phyloP scores from a whole-genome alignment of 2,113 vertebrate genomes.

The Paramormyrops kingsleyae region DNA sequence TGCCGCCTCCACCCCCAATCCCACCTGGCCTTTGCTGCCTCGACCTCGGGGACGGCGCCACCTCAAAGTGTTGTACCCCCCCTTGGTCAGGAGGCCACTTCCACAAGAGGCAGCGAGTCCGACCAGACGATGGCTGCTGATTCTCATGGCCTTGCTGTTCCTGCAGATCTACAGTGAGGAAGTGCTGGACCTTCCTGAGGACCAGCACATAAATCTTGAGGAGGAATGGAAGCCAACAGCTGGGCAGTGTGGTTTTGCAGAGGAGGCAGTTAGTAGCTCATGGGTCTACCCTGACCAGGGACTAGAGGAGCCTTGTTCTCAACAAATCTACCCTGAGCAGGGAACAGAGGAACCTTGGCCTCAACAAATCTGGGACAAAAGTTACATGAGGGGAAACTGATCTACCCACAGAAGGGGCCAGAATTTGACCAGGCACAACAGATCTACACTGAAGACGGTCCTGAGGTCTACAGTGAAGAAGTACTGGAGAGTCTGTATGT shows the following conservation, averaged over 20 bases:
- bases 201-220: not conserved
- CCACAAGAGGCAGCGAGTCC: conserved; percentile 41
- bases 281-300: not conserved
- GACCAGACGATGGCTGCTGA: conserved; percentile 50
- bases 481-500: not conserved
- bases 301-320: not conserved
- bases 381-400: not conserved
- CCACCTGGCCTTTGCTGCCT: not conserved
- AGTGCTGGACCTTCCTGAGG: conserved; percentile 8
- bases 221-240: not conserved
- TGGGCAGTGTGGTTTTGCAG: not conserved
- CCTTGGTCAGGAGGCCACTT: conserved; percentile 33
- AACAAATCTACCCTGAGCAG: not conserved
- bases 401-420: not conserved
- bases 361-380: not conserved
- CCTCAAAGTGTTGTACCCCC: conserved; percentile 54
- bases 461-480: not conserved
- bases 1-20: not conserved
- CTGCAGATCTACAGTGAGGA: conserved; percentile 60
- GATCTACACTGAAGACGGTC: not conserved
- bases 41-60: conserved; percentile 32
- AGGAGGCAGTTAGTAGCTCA: not conserved
- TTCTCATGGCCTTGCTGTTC: conserved; percentile 52
- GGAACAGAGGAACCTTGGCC: not conserved
- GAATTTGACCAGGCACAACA: not conserved